These are phyloP conservation scores for Anthrax anthrax DNA, from an alignment of 2,888 invertebrate species.

Conservation along the genomic window DNA sequence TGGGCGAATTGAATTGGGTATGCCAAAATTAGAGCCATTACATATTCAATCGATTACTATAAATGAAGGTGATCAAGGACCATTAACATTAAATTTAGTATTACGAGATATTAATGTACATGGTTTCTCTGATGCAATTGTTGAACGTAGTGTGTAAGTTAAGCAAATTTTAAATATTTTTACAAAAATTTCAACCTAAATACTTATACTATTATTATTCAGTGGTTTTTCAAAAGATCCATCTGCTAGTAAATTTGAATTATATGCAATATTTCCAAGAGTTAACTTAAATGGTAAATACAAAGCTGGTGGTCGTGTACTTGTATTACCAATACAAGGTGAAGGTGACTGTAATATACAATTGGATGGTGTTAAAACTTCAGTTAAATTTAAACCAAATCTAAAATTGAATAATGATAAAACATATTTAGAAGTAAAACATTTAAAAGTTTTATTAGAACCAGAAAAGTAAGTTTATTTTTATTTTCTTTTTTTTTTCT, in stretches of 20 bases:
- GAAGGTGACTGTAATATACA: slow-evolving; percentile 20
- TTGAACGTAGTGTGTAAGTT: slow-evolving; percentile 12
- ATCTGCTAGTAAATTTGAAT: slow-evolving; percentile 16
- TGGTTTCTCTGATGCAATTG: slow-evolving; percentile 5
- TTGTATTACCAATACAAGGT: slow-evolving; percentile 29
- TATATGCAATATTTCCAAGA: slow-evolving; percentile 14
- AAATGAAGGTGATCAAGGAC: not conserved
- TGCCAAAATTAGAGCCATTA: slow-evolving; percentile 9
- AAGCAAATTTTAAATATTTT: not conserved
- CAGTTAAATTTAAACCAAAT: slow-evolving; percentile 1
- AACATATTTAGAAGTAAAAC: not conserved
- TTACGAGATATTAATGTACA: slow-evolving; percentile 7
- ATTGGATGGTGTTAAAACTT: slow-evolving; percentile 1
- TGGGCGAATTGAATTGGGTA: slow-evolving; percentile 7
- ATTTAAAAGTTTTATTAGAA: slow-evolving; percentile 1
- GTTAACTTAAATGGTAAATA: slow-evolving; percentile 22
- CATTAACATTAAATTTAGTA: slow-evolving; percentile 5
- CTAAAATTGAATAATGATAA: not conserved
- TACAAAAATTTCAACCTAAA: too few species aligned
- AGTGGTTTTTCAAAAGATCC: slow-evolving; percentile 21
- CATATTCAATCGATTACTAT: slow-evolving; percentile 1
- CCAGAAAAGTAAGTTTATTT: slow-evolving; percentile 2
- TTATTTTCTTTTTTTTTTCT: too few species aligned
- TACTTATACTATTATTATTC: not conserved
- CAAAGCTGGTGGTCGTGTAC: slow-evolving; percentile 25